Conservation (phyloP, 2,888 invertebrate species). For the Lycaena phlaeas region DNA sequence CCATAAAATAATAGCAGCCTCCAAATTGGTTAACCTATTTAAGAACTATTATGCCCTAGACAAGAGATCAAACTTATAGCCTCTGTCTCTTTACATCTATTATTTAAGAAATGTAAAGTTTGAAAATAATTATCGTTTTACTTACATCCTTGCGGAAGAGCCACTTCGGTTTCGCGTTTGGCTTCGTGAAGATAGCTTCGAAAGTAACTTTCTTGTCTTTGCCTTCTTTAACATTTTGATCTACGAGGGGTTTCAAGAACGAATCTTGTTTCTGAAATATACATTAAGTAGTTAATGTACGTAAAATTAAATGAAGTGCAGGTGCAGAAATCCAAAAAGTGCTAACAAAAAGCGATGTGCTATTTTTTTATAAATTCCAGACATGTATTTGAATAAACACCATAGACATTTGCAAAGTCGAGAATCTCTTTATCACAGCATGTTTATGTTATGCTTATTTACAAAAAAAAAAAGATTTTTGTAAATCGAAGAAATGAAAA, state of each 20-base stretch:
- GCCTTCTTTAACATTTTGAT: slow-evolving; percentile 94
- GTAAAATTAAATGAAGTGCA: neutral
- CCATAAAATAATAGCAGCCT: too few species aligned
- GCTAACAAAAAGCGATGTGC: slow-evolving; percentile 61
- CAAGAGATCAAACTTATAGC: too few species aligned
- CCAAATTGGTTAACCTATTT: too few species aligned
- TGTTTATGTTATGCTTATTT: slow-evolving; percentile 58
- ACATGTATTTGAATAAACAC: slow-evolving; percentile 1
- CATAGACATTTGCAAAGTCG: slow-evolving; percentile 20
- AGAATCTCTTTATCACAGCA: slow-evolving; percentile 50
- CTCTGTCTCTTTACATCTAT: too few species aligned
- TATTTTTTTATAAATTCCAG: slow-evolving; percentile 18
- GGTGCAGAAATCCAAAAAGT: slow-evolving; percentile 32
- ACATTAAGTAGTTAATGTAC: slow-evolving; percentile 8
- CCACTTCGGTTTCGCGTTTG: slow-evolving; percentile 96
- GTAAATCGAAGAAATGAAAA: slow-evolving; percentile 18
- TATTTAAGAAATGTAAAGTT: too few species aligned
- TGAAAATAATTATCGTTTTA: slow-evolving; percentile 29
- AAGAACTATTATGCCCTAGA: too few species aligned
- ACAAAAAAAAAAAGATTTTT: slow-evolving; percentile 63
- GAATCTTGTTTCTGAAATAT: slow-evolving; percentile 89
- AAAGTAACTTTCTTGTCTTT: slow-evolving; percentile 96
- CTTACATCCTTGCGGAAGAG: slow-evolving; percentile 93
- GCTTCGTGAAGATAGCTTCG: slow-evolving; percentile 95
- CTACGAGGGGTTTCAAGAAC: slow-evolving; percentile 95